A percentile compares a stretch with the other conserved stretches of the same genome.
These are phyloP conservation scores for Scylla paramamosain DNA, from an alignment of 1,140 invertebrate species.

Conservation along the genomic window DNA sequence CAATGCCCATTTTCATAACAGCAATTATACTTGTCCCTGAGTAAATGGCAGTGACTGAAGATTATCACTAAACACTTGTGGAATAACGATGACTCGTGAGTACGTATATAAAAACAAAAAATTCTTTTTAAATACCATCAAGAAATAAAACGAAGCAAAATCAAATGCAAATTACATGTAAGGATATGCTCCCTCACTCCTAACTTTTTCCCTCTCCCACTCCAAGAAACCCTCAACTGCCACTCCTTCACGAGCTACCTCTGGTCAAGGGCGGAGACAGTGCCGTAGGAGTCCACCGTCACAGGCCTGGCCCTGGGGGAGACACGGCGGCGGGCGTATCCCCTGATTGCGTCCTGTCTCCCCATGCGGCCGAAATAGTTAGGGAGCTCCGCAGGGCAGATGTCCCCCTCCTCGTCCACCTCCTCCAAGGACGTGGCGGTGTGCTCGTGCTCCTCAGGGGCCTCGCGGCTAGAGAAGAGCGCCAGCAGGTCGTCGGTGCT, in stretches of 20 bases:
- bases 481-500: constrained; percentile 49
- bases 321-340: not conserved
- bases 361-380: not conserved
- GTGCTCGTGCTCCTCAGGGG: not conserved
- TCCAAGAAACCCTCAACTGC: too few relatives aligned
- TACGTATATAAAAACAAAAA: too few relatives aligned
- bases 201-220: too few relatives aligned
- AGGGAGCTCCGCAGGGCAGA: not conserved
- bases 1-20: too few relatives aligned
- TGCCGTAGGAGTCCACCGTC: not conserved
- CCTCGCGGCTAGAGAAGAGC: constrained; percentile 15
- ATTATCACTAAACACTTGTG: too few relatives aligned
- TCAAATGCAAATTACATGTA: too few relatives aligned
- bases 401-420: not conserved
- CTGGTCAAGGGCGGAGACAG: not conserved
- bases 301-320: not conserved
- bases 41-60: too few relatives aligned
- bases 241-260: not conserved
- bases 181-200: too few relatives aligned
- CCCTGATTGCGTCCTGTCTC: not conserved
- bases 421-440: not conserved
- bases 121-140: too few relatives aligned
- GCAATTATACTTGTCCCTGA: too few relatives aligned
- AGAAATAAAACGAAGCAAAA: too few relatives aligned
- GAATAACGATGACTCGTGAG: too few relatives aligned